These are phyloP conservation scores for Diarsia dahlii DNA, from an alignment of 2,888 invertebrate genomes.

Conservation along the genomic window DNA sequence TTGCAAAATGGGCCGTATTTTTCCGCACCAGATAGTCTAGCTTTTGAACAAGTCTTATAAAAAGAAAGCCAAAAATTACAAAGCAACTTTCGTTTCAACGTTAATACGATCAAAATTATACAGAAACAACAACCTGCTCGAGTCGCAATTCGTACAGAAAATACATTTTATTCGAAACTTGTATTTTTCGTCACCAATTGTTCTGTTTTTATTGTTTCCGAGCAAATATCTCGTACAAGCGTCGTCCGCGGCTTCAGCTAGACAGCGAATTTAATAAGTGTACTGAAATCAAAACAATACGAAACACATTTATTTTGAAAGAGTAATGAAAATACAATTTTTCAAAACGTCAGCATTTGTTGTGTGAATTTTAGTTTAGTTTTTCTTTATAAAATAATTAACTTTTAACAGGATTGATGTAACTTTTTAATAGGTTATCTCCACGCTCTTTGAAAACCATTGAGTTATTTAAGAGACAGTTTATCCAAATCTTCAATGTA, in stretches of 20 bases:
- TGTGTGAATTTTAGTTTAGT: background rate
- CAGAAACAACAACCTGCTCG: conserved; percentile 42
- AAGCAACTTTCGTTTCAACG: conserved; percentile 20
- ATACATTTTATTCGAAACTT: conserved; percentile 35
- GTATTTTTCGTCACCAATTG: conserved; percentile 32
- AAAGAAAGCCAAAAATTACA: conserved; percentile 32
- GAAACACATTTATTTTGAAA: conserved; percentile 19
- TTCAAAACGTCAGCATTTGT: conserved; percentile 1
- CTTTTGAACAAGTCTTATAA: conserved; percentile 10
- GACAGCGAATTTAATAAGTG: conserved; percentile 41
- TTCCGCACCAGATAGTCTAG: background rate
- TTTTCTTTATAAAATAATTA: background rate
- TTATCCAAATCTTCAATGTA: too few species aligned
- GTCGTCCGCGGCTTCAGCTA: background rate
- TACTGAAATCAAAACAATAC: conserved; percentile 20
- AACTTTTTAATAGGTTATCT: background rate
- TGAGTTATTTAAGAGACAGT: background rate
- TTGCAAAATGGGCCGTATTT: background rate
- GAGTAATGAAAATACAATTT: conserved; percentile 3
- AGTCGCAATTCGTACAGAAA: conserved; percentile 34
- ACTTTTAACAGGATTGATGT: background rate
- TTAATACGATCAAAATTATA: conserved; percentile 57
- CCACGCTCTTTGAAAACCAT: background rate
- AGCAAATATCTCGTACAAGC: conserved; percentile 20
- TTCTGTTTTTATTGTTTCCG: conserved; percentile 35